phyloP scores from a whole-genome alignment of 2,797 vertebrate genomes.

The Syndactyla subalaris region DNA sequence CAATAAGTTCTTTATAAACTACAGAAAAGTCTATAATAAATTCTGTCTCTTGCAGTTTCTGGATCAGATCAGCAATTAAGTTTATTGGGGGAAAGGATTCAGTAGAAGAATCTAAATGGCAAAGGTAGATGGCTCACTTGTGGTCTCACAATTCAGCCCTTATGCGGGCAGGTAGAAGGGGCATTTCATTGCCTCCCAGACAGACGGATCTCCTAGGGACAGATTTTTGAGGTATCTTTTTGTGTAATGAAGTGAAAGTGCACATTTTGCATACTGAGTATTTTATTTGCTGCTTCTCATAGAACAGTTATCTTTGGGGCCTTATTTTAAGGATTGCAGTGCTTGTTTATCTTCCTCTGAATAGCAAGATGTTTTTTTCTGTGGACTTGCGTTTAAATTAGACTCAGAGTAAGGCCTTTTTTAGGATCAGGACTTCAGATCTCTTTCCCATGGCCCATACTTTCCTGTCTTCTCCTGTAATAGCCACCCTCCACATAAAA shows the following conservation, averaged over 20 bases:
- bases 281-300: neutral
- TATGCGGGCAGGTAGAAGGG: neutral
- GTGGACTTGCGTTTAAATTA: neutral
- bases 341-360: neutral
- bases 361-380: neutral
- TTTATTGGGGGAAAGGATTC: neutral
- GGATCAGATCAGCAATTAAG: neutral
- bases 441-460: neutral
- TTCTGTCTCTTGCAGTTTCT: neutral
- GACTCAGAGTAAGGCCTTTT: neutral
- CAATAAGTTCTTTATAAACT: neutral
- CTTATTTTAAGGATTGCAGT: neutral
- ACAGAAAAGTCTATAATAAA: neutral
- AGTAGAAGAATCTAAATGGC: neutral
- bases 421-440: neutral
- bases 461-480: neutral
- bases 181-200: neutral
- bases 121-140: neutral
- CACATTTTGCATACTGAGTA: neutral
- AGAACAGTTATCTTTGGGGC: neutral
- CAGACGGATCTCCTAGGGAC: neutral
- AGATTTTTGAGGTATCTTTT: neutral
- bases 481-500: neutral
- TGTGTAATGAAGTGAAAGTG: neutral
- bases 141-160: neutral